Evolutionary conservation across 2,113 vertebrate genomes (phyloP).

Genomic region (Enhydra lutris): DNA sequence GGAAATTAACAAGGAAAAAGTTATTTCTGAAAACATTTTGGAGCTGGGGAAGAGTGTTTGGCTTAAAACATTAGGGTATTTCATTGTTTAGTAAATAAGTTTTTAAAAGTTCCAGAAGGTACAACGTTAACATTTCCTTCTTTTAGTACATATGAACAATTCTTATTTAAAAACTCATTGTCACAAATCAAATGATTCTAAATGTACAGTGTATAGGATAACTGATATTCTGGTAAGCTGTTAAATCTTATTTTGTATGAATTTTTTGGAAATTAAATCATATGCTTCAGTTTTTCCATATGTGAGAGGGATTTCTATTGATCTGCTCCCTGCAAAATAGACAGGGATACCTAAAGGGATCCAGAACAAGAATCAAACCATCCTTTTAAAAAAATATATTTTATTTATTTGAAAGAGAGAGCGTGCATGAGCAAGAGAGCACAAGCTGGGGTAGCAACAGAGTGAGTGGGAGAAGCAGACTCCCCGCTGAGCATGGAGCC

Average conservation of each 20-base stretch:
- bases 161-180: neutral
- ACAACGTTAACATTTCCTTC: neutral
- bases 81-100: constrained; percentile 79
- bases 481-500: neutral
- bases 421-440: neutral
- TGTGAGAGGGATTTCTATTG: neutral
- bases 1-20: constrained; percentile 80
- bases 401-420: neutral
- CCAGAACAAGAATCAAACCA: neutral
- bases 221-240: neutral
- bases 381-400: neutral
- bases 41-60: constrained; percentile 73
- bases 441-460: neutral
- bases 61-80: constrained; percentile 75
- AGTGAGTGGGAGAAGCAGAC: neutral
- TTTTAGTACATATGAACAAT: neutral
- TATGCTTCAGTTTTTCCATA: neutral
- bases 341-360: neutral
- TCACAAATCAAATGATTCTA: neutral
- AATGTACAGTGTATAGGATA: neutral
- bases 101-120: constrained; percentile 53
- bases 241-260: neutral
- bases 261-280: neutral
- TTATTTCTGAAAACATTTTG: constrained; percentile 82
- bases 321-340: neutral